phyloP scores from a whole-genome alignment of 2,888 invertebrate genomes.

The Brachynemurus nebulosus region DNA sequence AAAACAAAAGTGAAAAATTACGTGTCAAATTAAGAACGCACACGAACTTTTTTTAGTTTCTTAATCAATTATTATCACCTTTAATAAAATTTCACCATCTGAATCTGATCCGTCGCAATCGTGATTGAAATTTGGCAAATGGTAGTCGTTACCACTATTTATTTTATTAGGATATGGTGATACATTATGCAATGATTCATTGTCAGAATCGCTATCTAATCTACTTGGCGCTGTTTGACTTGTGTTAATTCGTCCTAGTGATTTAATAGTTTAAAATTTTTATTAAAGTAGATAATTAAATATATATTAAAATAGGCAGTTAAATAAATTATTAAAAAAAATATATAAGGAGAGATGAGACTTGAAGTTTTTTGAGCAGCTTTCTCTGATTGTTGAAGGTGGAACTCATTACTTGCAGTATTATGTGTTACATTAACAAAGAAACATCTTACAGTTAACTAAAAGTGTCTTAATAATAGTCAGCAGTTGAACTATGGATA shows the following conservation, averaged over 20 bases:
- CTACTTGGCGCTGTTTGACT: slow-evolving; percentile 34
- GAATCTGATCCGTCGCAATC: slow-evolving; percentile 16
- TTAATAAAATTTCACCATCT: slow-evolving; percentile 18
- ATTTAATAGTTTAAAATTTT: slow-evolving; percentile 8
- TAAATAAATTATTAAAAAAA: not conserved
- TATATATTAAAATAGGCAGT: too few species aligned
- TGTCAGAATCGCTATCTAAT: slow-evolving; percentile 24
- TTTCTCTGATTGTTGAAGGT: too few species aligned
- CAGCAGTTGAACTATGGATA: too few species aligned
- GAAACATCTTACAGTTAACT: too few species aligned
- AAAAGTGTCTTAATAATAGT: too few species aligned
- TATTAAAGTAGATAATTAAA: not conserved
- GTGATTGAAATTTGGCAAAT: not conserved
- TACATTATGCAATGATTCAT: slow-evolving; percentile 1
- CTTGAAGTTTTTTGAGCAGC: too few species aligned
- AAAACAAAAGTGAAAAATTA: slow-evolving; percentile 6
- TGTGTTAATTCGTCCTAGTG: slow-evolving; percentile 22
- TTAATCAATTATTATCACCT: slow-evolving; percentile 18
- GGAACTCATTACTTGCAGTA: too few species aligned
- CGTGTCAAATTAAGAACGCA: slow-evolving; percentile 5
- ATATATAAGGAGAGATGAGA: too few species aligned
- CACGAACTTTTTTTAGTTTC: slow-evolving; percentile 12
- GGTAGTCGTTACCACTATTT: not conserved
- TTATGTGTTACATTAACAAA: too few species aligned
- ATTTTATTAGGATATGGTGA: not conserved